Conservation (phyloP, 2,113 vertebrate genomes). For the Ammodytes dubius region DNA sequence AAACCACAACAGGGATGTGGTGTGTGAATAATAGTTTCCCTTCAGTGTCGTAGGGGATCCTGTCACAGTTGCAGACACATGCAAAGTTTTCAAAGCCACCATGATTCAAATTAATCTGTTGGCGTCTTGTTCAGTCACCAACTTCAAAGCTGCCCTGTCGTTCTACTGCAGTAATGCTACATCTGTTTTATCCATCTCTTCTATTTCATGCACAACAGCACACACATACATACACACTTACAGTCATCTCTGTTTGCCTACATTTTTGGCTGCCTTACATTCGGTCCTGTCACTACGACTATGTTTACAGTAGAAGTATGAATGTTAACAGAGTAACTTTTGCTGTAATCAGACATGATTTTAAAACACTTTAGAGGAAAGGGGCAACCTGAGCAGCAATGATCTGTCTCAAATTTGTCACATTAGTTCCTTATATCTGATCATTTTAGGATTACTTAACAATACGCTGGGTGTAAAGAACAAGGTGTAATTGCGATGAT, state of each 20-base stretch:
- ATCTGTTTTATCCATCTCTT: conserved; percentile 56
- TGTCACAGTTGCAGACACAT: conserved; percentile 24
- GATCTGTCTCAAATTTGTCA: background rate
- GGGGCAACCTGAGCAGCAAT: background rate
- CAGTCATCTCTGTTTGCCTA: conserved; percentile 28
- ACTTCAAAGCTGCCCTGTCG: conserved; percentile 52
- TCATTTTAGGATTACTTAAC: background rate
- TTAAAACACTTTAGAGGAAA: background rate
- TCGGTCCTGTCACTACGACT: conserved; percentile 4
- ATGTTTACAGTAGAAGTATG: conserved; percentile 34
- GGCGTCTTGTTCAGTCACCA: conserved; percentile 36
- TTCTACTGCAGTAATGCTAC: conserved; percentile 24
- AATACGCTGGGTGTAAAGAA: conserved; percentile 20
- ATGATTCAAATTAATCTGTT: conserved; percentile 46
- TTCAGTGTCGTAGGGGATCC: conserved; percentile 12
- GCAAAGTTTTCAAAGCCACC: conserved; percentile 30
- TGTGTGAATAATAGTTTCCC: background rate
- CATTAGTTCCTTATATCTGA: background rate
- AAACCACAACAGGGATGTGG: background rate
- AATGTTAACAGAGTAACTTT: conserved; percentile 42
- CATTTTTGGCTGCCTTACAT: conserved; percentile 11
- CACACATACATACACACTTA: background rate
- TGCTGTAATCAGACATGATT: conserved; percentile 13
- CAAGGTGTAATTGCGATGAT: conserved; percentile 12
- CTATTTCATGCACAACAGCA: conserved; percentile 20